Evolutionary conservation across 2,113 vertebrate species (phyloP).

Genomic region (Ochotona curzoniae): DNA sequence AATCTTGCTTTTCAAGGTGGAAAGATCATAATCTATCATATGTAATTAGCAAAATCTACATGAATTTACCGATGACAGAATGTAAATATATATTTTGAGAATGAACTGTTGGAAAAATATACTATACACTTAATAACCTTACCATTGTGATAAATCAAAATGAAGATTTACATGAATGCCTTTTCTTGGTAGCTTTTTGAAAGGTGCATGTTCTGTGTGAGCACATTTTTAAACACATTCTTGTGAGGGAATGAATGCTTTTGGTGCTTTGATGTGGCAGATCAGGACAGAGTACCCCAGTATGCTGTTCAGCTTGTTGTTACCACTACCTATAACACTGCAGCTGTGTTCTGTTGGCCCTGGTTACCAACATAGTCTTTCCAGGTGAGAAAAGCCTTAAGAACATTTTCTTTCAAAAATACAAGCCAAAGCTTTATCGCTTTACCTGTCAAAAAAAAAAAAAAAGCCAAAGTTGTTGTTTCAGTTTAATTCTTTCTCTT

Average conservation of each 20-base stretch:
- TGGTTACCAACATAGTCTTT: not conserved
- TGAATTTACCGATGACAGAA: constrained; percentile 18
- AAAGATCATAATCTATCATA: not conserved
- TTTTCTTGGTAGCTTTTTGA: constrained; percentile 35
- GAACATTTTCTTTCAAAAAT: not conserved
- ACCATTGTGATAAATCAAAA: constrained; percentile 28
- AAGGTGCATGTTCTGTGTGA: not conserved
- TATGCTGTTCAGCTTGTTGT: not conserved
- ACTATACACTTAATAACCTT: constrained; percentile 4
- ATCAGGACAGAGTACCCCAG: not conserved
- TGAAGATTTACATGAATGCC: constrained; percentile 14
- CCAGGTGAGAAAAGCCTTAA: not conserved
- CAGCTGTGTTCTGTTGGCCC: not conserved
- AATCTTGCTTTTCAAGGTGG: not conserved
- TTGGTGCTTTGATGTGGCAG: not conserved
- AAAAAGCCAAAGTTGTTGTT: not conserved
- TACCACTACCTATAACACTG: not conserved
- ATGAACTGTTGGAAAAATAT: not conserved
- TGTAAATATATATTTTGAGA: constrained; percentile 35
- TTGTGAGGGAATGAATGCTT: not conserved
- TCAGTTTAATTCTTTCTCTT: constrained; percentile 11
- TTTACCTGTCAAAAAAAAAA: not conserved
- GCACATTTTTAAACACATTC: not conserved
- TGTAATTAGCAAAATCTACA: constrained; percentile 27
- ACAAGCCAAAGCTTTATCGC: not conserved